These are phyloP conservation scores for Lasioglossum calceatum DNA, from an alignment of 2,888 invertebrate species.

Conservation along the genomic window DNA sequence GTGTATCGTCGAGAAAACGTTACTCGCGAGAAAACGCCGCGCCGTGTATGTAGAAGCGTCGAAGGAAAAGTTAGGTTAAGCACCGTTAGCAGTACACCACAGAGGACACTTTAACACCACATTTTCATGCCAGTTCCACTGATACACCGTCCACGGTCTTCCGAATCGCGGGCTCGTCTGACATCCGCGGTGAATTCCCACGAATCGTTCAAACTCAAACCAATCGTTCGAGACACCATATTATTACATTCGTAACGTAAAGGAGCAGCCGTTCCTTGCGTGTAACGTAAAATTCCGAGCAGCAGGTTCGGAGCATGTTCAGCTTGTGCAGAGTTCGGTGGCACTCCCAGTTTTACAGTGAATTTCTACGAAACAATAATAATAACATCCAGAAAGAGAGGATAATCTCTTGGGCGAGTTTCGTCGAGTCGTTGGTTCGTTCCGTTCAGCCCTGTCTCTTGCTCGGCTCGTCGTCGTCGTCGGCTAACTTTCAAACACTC, in stretches of 20 bases:
- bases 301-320: conserved; percentile 61
- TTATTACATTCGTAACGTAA: conserved; percentile 29
- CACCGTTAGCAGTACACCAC: conserved; percentile 59
- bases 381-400: conserved; percentile 36
- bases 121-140: conserved; percentile 53
- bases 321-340: conserved; percentile 52
- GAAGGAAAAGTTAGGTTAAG: conserved; percentile 66
- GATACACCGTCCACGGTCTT: conserved; percentile 35
- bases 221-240: conserved; percentile 39
- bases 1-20: conserved; percentile 39
- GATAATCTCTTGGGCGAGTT: background rate
- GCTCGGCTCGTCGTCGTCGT: background rate
- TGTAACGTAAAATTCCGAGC: conserved; percentile 42
- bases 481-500: conserved; percentile 21
- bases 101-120: conserved; percentile 56
- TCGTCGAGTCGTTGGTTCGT: conserved; percentile 18
- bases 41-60: conserved; percentile 56
- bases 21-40: conserved; percentile 51
- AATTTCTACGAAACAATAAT: conserved; percentile 47
- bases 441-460: background rate
- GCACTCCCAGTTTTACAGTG: conserved; percentile 70
- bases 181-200: conserved; percentile 26
- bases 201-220: conserved; percentile 25
- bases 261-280: conserved; percentile 37
- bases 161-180: conserved; percentile 33